Evolutionary conservation across 1,140 invertebrate species (phyloP).

Genomic region (Plutomurus gul): DNA sequence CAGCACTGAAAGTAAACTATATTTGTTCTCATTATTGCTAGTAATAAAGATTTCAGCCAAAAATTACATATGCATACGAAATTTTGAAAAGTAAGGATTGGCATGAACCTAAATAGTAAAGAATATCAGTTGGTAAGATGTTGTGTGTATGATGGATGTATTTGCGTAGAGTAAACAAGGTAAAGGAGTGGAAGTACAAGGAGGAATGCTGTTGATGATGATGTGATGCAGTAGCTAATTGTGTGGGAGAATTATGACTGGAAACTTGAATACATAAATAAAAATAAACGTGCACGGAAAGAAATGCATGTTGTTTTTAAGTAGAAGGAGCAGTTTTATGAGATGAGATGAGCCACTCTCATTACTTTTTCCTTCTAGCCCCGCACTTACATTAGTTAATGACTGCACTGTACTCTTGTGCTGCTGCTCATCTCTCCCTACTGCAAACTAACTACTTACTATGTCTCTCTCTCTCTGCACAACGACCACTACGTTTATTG

Average conservation of each 20-base stretch:
- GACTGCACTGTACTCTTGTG: background rate
- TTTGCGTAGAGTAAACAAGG: background rate
- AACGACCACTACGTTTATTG: background rate
- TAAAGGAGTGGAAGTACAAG: constrained; percentile 5
- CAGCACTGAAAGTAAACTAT: no score
- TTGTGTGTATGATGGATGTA: background rate
- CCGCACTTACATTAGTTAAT: background rate
- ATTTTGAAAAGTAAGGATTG: no score
- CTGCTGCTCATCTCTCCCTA: background rate
- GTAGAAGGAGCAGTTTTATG: constrained; percentile 28
- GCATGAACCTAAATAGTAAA: no score
- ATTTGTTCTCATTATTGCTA: no score
- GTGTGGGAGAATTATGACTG: constrained; percentile 37
- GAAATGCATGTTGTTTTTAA: constrained; percentile 27
- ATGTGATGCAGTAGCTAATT: constrained; percentile 42
- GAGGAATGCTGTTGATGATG: constrained; percentile 15
- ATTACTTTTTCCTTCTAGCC: background rate
- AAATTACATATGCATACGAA: no score
- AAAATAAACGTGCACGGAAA: constrained; percentile 14
- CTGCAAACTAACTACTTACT: background rate
- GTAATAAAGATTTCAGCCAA: no score
- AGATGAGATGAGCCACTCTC: constrained; percentile 24
- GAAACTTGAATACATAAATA: constrained; percentile 28
- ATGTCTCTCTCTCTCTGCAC: background rate
- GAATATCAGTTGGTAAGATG: background rate